Conservation (phyloP, 2,113 vertebrate genomes). For the Catagonus wagneri region DNA sequence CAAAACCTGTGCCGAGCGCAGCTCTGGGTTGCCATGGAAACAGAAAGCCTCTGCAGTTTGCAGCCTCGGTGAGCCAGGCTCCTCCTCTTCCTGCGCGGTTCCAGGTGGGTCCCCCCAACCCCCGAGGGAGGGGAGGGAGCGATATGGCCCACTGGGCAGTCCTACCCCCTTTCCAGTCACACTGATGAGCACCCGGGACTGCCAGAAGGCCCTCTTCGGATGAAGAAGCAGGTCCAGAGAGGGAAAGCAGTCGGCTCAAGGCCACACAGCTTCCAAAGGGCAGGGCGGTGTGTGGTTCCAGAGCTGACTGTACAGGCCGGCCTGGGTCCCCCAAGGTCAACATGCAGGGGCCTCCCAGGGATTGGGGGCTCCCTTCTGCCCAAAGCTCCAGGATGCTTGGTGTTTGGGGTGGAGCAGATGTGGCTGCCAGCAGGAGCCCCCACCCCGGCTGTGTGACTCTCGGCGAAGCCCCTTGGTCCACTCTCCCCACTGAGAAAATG, state of each 20-base stretch:
- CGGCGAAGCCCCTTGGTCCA: neutral
- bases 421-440: neutral
- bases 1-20: neutral
- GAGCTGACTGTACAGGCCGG: neutral
- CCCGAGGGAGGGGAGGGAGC: neutral
- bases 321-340: neutral
- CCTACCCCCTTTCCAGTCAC: neutral
- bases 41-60: neutral
- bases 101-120: no score
- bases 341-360: neutral
- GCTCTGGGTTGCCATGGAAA: slow-evolving; percentile 39
- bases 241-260: fast-evolving
- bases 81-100: neutral
- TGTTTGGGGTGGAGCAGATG: neutral
- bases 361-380: fast-evolving
- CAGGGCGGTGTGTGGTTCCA: neutral
- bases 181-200: fast-evolving
- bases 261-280: neutral
- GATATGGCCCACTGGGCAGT: fast-evolving
- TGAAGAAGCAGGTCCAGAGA: neutral
- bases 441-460: neutral
- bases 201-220: neutral
- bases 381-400: neutral
- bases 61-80: neutral
- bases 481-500: no score